These are phyloP conservation scores for Penaeus vannamei DNA, from an alignment of 1,140 invertebrate species.

Conservation along the genomic window DNA sequence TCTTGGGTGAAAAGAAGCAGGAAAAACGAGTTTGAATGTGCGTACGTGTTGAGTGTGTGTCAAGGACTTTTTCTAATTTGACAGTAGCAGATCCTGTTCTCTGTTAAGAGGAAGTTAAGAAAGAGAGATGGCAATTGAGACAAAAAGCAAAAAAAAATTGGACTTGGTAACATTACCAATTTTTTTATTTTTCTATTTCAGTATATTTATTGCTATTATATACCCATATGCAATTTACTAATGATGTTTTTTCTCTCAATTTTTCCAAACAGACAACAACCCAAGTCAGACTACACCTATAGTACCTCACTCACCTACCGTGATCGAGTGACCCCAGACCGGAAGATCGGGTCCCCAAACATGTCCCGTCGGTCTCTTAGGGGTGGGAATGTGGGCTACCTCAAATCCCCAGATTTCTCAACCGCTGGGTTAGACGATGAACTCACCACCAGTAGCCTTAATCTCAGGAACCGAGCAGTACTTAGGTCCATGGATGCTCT, in stretches of 20 bases:
- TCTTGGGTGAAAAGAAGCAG: too few relatives aligned
- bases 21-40: too few relatives aligned
- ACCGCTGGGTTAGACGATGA: not conserved
- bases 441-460: conserved; percentile 31
- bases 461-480: conserved; percentile 52
- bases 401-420: conserved; percentile 43
- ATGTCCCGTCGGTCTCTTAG: conserved; percentile 81
- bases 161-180: not conserved
- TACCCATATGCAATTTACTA: not conserved
- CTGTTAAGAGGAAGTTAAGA: too few relatives aligned
- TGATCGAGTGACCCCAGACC: conserved; percentile 80
- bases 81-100: not conserved
- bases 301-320: conserved; percentile 82
- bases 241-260: conserved; percentile 1
- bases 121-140: too few relatives aligned
- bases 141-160: too few relatives aligned
- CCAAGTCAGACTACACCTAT: conserved; percentile 88
- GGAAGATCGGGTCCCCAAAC: conserved; percentile 84
- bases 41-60: too few relatives aligned
- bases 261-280: conserved; percentile 69
- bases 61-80: too few relatives aligned
- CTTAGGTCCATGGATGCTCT: conserved; percentile 54
- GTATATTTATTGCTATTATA: not conserved
- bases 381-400: conserved; percentile 47
- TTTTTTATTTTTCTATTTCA: not conserved